These are phyloP conservation scores for Limnephilus lunatus DNA, from an alignment of 2,888 invertebrate species.

Conservation along the genomic window DNA sequence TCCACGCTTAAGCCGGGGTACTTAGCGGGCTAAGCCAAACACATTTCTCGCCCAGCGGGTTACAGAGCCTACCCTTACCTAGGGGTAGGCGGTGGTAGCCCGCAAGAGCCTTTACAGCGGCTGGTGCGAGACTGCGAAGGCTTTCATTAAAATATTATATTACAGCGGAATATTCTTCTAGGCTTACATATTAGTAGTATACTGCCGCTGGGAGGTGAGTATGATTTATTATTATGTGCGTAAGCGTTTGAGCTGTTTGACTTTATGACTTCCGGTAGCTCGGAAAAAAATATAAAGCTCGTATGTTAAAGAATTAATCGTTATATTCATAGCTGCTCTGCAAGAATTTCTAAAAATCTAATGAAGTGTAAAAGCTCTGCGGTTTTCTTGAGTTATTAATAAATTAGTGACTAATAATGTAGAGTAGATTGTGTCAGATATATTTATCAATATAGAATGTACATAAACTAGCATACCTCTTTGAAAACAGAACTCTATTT, in stretches of 20 bases:
- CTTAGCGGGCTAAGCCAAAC: constrained; percentile 34
- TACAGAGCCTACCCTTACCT: background rate
- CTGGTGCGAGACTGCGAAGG: constrained; percentile 2
- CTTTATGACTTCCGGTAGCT: background rate
- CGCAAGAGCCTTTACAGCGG: background rate
- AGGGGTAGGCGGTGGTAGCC: background rate
- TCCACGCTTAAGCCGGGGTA: constrained; percentile 37
- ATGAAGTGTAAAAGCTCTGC: background rate
- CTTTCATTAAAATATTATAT: constrained; percentile 45
- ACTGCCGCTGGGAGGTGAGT: background rate
- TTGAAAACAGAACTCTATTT: no score
- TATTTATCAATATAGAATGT: background rate
- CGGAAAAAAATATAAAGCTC: background rate
- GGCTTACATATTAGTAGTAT: background rate
- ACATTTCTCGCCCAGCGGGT: constrained; percentile 37
- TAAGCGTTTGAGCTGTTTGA: background rate
- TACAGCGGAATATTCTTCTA: constrained; percentile 13
- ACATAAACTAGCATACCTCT: no score
- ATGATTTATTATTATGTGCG: constrained; percentile 17
- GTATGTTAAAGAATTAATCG: background rate
- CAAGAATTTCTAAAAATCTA: background rate
- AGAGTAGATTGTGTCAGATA: background rate
- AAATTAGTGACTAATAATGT: background rate
- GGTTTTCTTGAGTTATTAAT: background rate
- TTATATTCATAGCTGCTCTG: background rate